phyloP scores from a whole-genome alignment of 2,888 invertebrate species.

The Drosophila neonasuta region DNA sequence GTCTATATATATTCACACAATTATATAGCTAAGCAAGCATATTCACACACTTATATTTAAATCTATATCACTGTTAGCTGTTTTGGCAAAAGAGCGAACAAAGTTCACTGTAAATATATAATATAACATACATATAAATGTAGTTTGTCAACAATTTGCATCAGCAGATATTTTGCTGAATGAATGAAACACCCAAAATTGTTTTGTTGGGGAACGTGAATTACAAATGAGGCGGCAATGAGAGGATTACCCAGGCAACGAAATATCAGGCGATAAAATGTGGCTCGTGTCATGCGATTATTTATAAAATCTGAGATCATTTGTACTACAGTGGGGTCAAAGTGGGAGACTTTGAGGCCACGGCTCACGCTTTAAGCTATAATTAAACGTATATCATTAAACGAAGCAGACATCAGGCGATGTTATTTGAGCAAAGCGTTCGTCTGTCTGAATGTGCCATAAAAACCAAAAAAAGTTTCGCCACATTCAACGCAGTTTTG shows the following conservation, averaged over 20 bases:
- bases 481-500: background rate
- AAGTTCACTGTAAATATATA: conserved; percentile 39
- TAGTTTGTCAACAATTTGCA: conserved; percentile 35
- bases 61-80: conserved; percentile 11
- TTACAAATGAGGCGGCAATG: conserved; percentile 9
- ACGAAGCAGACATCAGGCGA: conserved; percentile 29
- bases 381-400: conserved; percentile 42
- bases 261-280: conserved; percentile 35
- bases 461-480: background rate
- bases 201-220: conserved; percentile 8
- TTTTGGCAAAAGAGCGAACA: conserved; percentile 28
- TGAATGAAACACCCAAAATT: conserved; percentile 35
- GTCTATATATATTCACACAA: conserved; percentile 10
- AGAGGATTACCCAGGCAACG: conserved; percentile 2
- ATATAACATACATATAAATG: background rate
- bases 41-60: conserved; percentile 15
- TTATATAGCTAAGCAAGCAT: conserved; percentile 8
- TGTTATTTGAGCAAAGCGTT: conserved; percentile 3
- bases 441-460: background rate
- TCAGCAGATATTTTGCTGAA: conserved; percentile 30
- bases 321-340: conserved; percentile 28
- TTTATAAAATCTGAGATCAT: conserved; percentile 23
- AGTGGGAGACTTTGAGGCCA: conserved; percentile 13
- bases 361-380: conserved; percentile 26
- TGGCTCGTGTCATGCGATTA: conserved; percentile 20